Percentiles rank a stretch among this genome's conserved stretches.
These are phyloP conservation scores for Saimiri boliviensis DNA, from an alignment of 2,113 vertebrate species.

Conservation along the genomic window DNA sequence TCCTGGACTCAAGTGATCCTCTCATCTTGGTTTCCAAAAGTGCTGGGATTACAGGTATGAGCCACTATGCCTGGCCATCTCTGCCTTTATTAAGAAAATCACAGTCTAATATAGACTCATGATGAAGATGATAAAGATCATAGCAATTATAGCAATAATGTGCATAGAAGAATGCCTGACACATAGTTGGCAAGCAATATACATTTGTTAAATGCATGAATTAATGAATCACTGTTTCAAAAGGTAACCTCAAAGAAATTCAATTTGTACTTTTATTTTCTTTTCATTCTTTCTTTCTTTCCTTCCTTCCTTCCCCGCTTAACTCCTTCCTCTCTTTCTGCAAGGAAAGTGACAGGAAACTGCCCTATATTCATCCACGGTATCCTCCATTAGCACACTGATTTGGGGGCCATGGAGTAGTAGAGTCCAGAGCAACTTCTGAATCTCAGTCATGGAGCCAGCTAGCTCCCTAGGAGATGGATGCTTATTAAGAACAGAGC, in stretches of 20 bases:
- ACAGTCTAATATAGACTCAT: background rate
- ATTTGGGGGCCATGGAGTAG: background rate
- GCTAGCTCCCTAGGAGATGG: background rate
- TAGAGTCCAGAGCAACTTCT: background rate
- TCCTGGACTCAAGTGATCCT: too few species aligned
- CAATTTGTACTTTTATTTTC: background rate
- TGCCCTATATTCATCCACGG: background rate
- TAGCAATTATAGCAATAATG: background rate
- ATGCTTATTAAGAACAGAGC: background rate
- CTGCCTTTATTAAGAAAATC: conserved; percentile 33
- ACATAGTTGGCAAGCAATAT: background rate
- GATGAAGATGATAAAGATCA: background rate
- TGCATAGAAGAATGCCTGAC: background rate
- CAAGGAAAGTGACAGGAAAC: background rate
- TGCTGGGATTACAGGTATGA: too few species aligned
- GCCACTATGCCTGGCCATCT: background rate
- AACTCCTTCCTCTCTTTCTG: too few species aligned
- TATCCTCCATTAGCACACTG: background rate
- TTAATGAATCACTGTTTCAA: background rate
- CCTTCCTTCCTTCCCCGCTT: too few species aligned
- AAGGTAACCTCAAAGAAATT: background rate
- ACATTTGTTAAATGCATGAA: background rate
- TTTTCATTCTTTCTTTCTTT: too few species aligned
- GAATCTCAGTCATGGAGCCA: background rate
- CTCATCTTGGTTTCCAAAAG: too few species aligned